Evolutionary conservation across 2,797 vertebrate genomes (phyloP), one percentile per base, ranked within the genome.

Genomic region (Staurois parvus): DNA sequence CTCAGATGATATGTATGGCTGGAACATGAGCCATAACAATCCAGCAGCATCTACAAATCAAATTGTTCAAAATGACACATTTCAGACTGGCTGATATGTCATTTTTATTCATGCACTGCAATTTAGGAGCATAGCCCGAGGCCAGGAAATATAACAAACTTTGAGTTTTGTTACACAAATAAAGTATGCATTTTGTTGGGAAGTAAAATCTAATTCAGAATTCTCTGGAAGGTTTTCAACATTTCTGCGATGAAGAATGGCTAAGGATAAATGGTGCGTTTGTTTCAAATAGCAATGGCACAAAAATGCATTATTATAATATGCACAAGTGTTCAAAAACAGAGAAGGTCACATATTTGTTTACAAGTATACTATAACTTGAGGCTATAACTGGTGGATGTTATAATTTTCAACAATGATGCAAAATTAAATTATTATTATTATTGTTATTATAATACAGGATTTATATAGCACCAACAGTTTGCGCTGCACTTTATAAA

Each of bases 161-260:
- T 11, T 29, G 32, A 24, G n/a, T 78, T 40, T 66, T 78, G 34
- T 59, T 26, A 40, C n/a, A 78, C 34, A 78, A 42, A 30, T 40
- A 66, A 64, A 66, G 34, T 78, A 34, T 66, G 9, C 24, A 77
- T 77, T 77, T 64, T 77, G 75, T 59, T 64, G 32, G 24, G 75
- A 77, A 78, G 34, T 62, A 66, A 78, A 78, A 76, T 26, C 62
- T 3, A 40, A 64, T 26, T 37, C 21, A 76, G 37, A 37, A 37
- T 66, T 78, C 24, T 78, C 17, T 78, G 59, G 76, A 78, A n/a
- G 2, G 9, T 40, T 37, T 64, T 59, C 75, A 77, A 77, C 26
- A 26, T 19, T 78, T 66, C 76, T 5, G 66, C 66, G 30, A 66
- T 78, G 59, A 66, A 66, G 59, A 2, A 66, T 78, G 59, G 4